Evolutionary conservation across 2,113 vertebrate genomes (phyloP).

Genomic region (Sinocyclocheilus rhinocerous): DNA sequence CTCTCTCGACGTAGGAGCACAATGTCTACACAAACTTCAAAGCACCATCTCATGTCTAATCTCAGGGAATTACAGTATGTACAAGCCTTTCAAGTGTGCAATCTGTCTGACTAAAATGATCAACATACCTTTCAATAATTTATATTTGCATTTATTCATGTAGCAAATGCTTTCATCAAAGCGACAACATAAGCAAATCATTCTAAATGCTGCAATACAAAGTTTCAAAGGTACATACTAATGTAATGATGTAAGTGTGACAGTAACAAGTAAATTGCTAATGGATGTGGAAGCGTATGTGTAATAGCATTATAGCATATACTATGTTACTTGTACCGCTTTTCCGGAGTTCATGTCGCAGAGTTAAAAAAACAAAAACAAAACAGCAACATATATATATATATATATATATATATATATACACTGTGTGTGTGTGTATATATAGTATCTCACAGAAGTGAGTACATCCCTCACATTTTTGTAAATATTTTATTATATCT

Average conservation of each 20-base stretch:
- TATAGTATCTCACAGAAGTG: too few relatives aligned
- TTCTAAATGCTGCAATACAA: neutral
- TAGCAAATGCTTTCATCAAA: neutral
- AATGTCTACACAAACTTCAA: slow-evolving; percentile 17
- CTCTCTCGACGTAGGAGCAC: slow-evolving; percentile 10
- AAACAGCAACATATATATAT: too few relatives aligned
- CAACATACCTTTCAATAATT: neutral
- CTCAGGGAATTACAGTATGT: neutral
- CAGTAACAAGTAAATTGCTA: neutral
- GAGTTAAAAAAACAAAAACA: neutral
- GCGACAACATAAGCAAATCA: neutral
- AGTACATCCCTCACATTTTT: too few relatives aligned
- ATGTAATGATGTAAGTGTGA: neutral
- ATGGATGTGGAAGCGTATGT: neutral
- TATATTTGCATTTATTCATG: neutral
- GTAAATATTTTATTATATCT: too few relatives aligned
- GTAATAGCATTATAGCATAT: neutral
- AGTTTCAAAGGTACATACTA: neutral
- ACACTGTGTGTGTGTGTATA: too few relatives aligned
- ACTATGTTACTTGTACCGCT: neutral
- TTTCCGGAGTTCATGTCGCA: neutral
- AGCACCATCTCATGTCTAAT: slow-evolving; percentile 9
- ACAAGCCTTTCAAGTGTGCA: neutral
- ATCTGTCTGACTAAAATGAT: neutral
- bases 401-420: too few relatives aligned